Evolutionary conservation across 2,888 invertebrate species (phyloP).

Genomic region (Tromatobia lineatoria): DNA sequence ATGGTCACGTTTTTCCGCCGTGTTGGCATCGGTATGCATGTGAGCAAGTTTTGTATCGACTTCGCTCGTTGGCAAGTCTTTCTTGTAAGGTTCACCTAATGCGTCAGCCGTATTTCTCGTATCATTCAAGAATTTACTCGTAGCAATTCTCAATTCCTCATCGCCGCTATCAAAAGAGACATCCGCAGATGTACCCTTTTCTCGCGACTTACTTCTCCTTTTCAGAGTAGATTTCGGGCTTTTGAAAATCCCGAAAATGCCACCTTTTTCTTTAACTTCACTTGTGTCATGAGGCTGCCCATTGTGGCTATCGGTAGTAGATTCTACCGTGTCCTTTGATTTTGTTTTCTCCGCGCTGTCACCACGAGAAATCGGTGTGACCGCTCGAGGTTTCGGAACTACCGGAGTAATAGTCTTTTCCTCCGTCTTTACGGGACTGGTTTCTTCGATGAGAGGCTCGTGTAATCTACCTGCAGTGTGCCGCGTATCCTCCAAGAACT

Average conservation of each 20-base stretch:
- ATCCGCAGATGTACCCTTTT: constrained; percentile 63
- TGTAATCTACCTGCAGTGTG: constrained; percentile 66
- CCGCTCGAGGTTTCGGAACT: constrained; percentile 11
- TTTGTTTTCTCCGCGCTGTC: constrained; percentile 49
- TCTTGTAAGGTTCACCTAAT: constrained; percentile 73
- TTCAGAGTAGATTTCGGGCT: constrained; percentile 71
- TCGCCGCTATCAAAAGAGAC: constrained; percentile 70
- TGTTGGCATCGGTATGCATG: constrained; percentile 55
- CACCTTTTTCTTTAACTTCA: constrained; percentile 67
- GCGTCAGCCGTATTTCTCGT: constrained; percentile 73
- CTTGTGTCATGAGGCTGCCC: constrained; percentile 48
- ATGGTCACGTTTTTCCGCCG: constrained; percentile 60
- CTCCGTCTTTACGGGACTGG: constrained; percentile 28
- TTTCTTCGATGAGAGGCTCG: constrained; percentile 46
- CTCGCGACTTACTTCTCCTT: constrained; percentile 68
- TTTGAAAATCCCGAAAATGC: constrained; percentile 72
- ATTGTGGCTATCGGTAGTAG: constrained; percentile 19
- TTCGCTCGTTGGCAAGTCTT: constrained; percentile 62
- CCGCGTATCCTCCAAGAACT: constrained; percentile 71
- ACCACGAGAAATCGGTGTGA: constrained; percentile 52
- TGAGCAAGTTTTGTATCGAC: constrained; percentile 36
- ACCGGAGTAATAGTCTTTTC: constrained; percentile 28
- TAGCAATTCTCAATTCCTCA: constrained; percentile 73
- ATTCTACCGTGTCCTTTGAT: constrained; percentile 42
- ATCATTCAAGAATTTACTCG: constrained; percentile 80